phyloP scores from a whole-genome alignment of 2,797 vertebrate genomes.

The Peromyscus melanophrys region DNA sequence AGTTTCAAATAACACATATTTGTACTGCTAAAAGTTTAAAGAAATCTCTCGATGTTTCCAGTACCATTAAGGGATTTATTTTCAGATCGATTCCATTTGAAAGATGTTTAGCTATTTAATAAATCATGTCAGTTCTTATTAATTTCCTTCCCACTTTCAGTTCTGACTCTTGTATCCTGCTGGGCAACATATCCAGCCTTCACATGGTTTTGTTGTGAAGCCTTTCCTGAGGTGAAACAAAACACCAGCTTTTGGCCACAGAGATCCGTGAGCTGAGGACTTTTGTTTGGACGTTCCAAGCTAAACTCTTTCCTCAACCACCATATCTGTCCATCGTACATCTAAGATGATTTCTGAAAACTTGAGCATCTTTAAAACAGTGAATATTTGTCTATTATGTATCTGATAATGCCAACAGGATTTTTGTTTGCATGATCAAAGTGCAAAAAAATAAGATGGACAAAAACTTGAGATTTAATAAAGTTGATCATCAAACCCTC shows the following conservation, averaged over 20 bases:
- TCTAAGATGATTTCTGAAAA: not conserved
- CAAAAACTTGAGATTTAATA: not conserved
- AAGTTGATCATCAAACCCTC: not conserved
- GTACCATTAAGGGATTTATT: not conserved
- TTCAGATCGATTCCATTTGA: conserved; percentile 52
- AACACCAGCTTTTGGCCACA: not conserved
- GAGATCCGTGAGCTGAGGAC: not conserved
- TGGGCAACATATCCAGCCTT: not conserved
- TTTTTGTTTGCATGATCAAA: not conserved
- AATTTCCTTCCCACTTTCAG: conserved; percentile 44
- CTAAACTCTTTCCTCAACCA: not conserved
- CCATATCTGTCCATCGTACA: not conserved
- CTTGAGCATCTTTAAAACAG: not conserved
- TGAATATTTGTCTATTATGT: not conserved
- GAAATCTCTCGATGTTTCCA: conserved; percentile 15
- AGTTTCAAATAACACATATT: not conserved
- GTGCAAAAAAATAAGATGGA: not conserved
- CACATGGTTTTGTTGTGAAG: not conserved
- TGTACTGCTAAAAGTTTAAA: not conserved
- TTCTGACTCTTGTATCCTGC: not conserved
- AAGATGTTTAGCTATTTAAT: conserved; percentile 63
- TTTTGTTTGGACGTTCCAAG: not conserved
- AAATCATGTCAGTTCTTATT: conserved; percentile 53
- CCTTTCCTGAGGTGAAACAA: not conserved
- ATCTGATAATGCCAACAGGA: not conserved